Evolutionary conservation across 1,140 invertebrate genomes (phyloP).

Genomic region (Caenorhabditis inopinata): DNA sequence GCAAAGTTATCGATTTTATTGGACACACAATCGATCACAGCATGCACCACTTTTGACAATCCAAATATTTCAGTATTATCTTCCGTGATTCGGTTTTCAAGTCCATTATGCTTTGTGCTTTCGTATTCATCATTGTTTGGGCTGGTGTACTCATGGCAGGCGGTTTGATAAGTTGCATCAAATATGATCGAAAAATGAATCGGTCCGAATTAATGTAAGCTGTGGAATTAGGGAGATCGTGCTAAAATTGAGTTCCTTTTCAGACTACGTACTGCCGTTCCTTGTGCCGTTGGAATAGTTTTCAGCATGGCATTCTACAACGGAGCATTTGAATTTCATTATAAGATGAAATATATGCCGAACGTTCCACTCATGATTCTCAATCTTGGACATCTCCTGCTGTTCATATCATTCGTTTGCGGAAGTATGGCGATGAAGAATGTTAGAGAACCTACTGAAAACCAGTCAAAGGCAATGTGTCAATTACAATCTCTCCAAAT

Average conservation of each 20-base stretch:
- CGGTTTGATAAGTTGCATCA: background rate
- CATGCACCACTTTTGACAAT: too few species aligned
- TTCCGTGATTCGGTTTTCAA: background rate
- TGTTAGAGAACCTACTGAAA: background rate
- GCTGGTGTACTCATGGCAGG: background rate
- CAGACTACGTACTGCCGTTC: background rate
- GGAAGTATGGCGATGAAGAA: background rate
- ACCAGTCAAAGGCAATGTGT: background rate
- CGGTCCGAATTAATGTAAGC: background rate
- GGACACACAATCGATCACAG: too few species aligned
- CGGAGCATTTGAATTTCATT: background rate
- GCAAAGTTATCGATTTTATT: too few species aligned
- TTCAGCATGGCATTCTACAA: constrained; percentile 17
- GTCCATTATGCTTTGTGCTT: background rate
- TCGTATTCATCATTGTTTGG: background rate
- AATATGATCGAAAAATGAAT: background rate
- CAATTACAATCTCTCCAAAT: constrained; percentile 13
- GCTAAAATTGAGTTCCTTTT: background rate
- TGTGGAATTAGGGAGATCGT: background rate
- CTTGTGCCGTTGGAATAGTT: background rate
- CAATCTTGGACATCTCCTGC: background rate
- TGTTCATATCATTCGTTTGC: background rate
- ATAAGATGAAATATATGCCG: background rate
- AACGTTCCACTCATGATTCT: background rate
- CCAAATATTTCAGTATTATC: background rate